Conservation (phyloP, 35 echinoderm and acorn worm genomes). For the Patiria miniata region DNA sequence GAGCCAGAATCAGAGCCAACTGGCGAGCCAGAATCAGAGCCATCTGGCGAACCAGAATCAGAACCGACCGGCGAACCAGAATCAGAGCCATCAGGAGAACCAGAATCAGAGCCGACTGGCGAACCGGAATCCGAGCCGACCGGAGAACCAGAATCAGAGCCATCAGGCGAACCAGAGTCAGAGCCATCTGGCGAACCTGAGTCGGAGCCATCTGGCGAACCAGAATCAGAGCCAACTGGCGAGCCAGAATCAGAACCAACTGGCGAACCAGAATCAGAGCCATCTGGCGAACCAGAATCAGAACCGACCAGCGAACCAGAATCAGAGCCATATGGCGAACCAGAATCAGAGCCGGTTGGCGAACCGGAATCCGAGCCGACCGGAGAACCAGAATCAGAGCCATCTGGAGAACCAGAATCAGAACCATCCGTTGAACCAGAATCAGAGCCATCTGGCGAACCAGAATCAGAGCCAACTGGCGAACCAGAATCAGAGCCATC, state of each 20-base stretch:
- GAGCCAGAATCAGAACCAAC: slow-evolving; percentile 40
- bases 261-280: slow-evolving; percentile 39
- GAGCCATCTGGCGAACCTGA: slow-evolving; percentile 26
- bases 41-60: slow-evolving; percentile 37
- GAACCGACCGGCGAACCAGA: slow-evolving; percentile 41
- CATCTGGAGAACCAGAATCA: slow-evolving; percentile 1
- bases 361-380: slow-evolving; percentile 52
- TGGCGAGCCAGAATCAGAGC: slow-evolving; percentile 45
- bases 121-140: slow-evolving; percentile 61
- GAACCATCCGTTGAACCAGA: slow-evolving; percentile 35
- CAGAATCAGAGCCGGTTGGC: slow-evolving; percentile 42
- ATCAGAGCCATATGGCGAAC: slow-evolving; percentile 44
- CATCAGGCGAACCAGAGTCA: slow-evolving; percentile 33
- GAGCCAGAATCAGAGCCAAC: slow-evolving; percentile 59
- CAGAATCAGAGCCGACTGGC: slow-evolving; percentile 29
- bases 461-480: slow-evolving; percentile 27
- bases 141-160: slow-evolving; percentile 41
- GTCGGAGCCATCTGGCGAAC: slow-evolving; percentile 35
- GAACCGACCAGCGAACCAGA: slow-evolving; percentile 13
- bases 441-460: slow-evolving; percentile 41
- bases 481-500: slow-evolving; percentile 38
- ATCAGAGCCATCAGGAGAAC: slow-evolving; percentile 25
- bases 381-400: slow-evolving; percentile 50
- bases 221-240: slow-evolving; percentile 20
- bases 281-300: slow-evolving; percentile 15